Evolutionary conservation across 2,888 invertebrate species (phyloP), one percentile per base, ranked within the genome.

Genomic region (Pegoplata infirma): DNA sequence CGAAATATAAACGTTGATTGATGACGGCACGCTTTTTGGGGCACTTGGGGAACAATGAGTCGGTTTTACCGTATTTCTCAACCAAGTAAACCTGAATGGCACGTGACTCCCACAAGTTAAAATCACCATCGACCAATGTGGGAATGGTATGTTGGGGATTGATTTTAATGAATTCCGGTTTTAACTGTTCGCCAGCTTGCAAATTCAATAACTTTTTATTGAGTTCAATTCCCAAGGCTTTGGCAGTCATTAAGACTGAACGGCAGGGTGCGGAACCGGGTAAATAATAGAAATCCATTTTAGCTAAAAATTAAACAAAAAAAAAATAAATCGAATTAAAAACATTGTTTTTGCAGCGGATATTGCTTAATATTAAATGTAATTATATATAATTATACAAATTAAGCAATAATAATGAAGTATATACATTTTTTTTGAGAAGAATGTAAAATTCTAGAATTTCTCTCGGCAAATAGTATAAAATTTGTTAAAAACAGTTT

Each of bases 121-220:
- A 94, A 0, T 95, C 96, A 84, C 95, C 93, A 90, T 97, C 97
- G 80, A 94, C 93, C 69, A 97, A 88, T 0, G 96, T 96, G 7
- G 97, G 97, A 77, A 97, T 92, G 40, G 93, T 93, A 88, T 96
- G 96, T 89, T 96, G 95, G 0, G 96, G 95, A 88, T 96, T 96
- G 49, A 96, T 89, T 91, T 94, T 93, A 47, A 94, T 0, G 84
- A 91, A 95, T 84, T 94, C 94, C 0, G 94, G 94, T 72, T 91
- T 93, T 75, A 93, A 84, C 36, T 94, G 94, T 83, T 94, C 94
- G 1, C 92, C 92, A 58, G 89, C 90, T 90, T 91, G 90, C 55
- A 94, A 86, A 85, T 94, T 90, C n/a, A 91, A 85, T 4, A 88
- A 51, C 86, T 93, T 94, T 73, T 92, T 89, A 86, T 94, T 94